Conservation (phyloP, 2,888 invertebrate species). For the Onchidella celtica region DNA sequence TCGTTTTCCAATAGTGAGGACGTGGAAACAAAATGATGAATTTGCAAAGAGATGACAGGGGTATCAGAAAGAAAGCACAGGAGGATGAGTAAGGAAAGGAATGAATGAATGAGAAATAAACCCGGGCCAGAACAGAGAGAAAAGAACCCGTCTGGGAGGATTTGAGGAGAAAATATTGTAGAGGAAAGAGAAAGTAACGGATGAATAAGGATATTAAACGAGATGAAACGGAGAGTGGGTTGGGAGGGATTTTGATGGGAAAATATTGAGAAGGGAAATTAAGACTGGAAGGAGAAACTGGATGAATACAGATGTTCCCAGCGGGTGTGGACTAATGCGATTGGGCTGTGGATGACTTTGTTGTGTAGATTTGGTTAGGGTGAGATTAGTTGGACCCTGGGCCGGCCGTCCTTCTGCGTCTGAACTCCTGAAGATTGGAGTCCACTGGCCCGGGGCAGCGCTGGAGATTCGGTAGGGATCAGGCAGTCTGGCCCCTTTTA, state of each 20-base stretch:
- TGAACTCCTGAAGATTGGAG: not conserved
- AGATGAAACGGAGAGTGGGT: not conserved
- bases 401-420: not conserved
- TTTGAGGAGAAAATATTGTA: not conserved
- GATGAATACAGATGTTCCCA: slow-evolving; percentile 34
- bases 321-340: slow-evolving; percentile 24
- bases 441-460: not conserved
- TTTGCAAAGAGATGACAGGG: too few relatives aligned
- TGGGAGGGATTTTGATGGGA: not conserved
- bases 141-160: too few relatives aligned
- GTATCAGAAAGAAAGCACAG: too few relatives aligned
- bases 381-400: slow-evolving; percentile 8
- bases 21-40: too few relatives aligned
- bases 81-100: too few relatives aligned
- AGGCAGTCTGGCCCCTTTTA: too few relatives aligned
- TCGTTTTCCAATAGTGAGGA: too few relatives aligned
- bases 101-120: too few relatives aligned
- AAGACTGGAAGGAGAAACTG: slow-evolving; percentile 20
- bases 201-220: not conserved
- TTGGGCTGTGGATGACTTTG: slow-evolving; percentile 37
- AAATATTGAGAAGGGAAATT: not conserved
- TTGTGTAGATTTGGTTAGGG: slow-evolving; percentile 27
- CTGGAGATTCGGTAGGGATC: too few relatives aligned
- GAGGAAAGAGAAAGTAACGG: not conserved
- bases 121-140: too few relatives aligned